Base-by-base conservation (phyloP, 2,888 invertebrate genomes). In the Ferrisia virgata region DNA sequence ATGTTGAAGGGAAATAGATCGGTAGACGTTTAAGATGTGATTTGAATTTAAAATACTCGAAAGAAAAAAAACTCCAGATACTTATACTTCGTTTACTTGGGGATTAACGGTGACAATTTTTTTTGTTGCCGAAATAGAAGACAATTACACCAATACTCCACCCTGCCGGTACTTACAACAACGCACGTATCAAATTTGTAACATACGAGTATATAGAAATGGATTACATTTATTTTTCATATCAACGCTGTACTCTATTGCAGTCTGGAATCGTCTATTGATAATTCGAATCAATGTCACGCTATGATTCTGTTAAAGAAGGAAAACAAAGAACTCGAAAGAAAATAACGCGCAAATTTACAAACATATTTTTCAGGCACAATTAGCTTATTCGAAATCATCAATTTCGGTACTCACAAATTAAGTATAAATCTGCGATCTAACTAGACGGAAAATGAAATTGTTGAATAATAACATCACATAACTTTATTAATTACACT, bases 11-110 rank as follows among this genome's bases (percentile, higher is more conserved):
- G 39, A 82, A 79, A 43, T 31, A 58, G 39, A 64, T 28, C 53
- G n/a, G 53, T n/a, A 18, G 36, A 81, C 81, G 58, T 81, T 81
- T 81, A 81, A 81, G 39, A 81, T 81, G 81, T 39, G 81, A 81
- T 81, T 81, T 81, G 81, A 81, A 81, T 81, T 81, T 81, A 64
- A 81, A 81, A 81, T 18, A 81, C 33, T 33, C 25, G 64, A 43
- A 9, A 11, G 33, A n/a, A 31, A 64, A 64, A 28, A 64, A 25
- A 25, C 6, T n/a, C 22, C 13, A 72, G 72, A n/a, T 72, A 33
- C 72, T 33, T 47, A 64, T 13, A 1, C 18, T 47, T 47, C 18
- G 47, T 47, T 47, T 47, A 64, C 58, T 64, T 11, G 72, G 36
- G 18, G 72, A 72, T 72, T 72, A 72, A 72, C n/a, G 13, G 15